These are phyloP conservation scores for Tolypeutes matacus DNA, from an alignment of 2,797 vertebrate genomes.

Conservation along the genomic window DNA sequence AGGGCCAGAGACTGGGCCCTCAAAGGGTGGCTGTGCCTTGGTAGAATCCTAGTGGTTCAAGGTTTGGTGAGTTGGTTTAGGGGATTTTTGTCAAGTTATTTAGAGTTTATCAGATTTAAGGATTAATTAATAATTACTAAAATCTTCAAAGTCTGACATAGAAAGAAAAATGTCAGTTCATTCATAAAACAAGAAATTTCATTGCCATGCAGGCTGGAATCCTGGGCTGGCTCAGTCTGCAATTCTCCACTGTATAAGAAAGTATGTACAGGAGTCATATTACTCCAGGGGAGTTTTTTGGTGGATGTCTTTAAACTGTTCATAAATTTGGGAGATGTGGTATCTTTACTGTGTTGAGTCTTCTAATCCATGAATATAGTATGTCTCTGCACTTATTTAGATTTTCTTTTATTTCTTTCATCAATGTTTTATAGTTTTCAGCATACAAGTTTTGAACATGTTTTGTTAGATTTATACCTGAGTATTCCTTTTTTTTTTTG, in stretches of 20 bases:
- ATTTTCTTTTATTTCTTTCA: too few relatives aligned
- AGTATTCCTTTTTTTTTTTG: too few relatives aligned
- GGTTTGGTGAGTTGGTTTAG: neutral
- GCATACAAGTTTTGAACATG: too few relatives aligned
- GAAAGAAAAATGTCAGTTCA: neutral
- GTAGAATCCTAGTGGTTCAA: neutral
- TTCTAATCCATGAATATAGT: too few relatives aligned
- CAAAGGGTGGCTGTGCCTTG: neutral
- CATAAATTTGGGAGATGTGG: too few relatives aligned
- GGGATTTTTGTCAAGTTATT: neutral
- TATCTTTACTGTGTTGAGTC: too few relatives aligned
- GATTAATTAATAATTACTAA: neutral
- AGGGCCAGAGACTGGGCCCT: neutral
- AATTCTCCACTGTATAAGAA: neutral
- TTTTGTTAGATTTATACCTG: too few relatives aligned
- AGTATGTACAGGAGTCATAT: neutral
- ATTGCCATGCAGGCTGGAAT: neutral
- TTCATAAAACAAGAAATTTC: neutral
- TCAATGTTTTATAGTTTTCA: too few relatives aligned
- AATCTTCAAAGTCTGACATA: neutral
- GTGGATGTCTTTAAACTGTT: neutral
- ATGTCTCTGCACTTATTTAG: too few relatives aligned
- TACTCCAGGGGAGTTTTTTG: neutral
- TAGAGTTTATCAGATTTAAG: neutral
- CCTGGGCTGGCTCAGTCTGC: neutral